Percentiles rank a stretch among this genome's conserved stretches.
Evolutionary conservation across 2,797 vertebrate species (phyloP).

Genomic region (Acanthurus leucopareius): DNA sequence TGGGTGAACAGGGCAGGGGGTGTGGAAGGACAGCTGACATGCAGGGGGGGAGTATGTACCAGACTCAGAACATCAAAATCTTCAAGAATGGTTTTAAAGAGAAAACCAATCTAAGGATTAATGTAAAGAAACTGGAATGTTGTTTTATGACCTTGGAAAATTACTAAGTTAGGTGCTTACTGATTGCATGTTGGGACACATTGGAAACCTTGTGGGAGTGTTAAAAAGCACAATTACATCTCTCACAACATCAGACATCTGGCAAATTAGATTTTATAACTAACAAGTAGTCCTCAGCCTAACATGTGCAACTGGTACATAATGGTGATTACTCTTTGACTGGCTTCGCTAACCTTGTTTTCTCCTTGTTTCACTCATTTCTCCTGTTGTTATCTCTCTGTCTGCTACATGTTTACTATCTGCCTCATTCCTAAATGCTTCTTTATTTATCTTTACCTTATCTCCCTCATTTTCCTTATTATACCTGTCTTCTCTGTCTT

Average conservation of each 20-base stretch:
- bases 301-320: background rate
- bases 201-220: background rate
- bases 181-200: background rate
- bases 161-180: background rate
- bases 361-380: conserved; percentile 40
- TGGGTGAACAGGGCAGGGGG: background rate
- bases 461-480: conserved; percentile 31
- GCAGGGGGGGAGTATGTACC: conserved; percentile 6
- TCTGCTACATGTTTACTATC: conserved; percentile 31
- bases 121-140: background rate
- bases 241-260: conserved; percentile 29
- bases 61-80: conserved; percentile 18
- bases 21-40: conserved; percentile 13
- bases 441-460: conserved; percentile 15
- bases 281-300: background rate
- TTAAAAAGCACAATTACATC: background rate
- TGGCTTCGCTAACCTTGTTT: conserved; percentile 49
- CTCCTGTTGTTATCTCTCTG: background rate
- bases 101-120: background rate
- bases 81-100: background rate
- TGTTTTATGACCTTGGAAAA: conserved; percentile 4
- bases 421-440: conserved; percentile 5
- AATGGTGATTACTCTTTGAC: conserved; percentile 31
- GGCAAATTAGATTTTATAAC: conserved; percentile 23
- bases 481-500: background rate